A percentile compares a stretch with the other conserved stretches of the same genome.
phyloP scores from a whole-genome alignment of 2,888 invertebrate genomes.

The Salticus scenicus region DNA sequence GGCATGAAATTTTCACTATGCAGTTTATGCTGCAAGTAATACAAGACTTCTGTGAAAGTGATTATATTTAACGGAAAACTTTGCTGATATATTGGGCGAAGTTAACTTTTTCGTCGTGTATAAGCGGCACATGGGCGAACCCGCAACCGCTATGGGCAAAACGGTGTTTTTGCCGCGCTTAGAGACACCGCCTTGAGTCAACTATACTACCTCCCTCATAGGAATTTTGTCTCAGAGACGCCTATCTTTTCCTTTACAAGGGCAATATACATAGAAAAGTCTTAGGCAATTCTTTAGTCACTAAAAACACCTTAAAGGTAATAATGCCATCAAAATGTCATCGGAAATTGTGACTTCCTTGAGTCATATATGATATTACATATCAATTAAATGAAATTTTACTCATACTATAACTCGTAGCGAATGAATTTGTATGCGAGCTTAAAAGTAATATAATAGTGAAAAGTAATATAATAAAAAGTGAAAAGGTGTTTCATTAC shows the following conservation, averaged over 20 bases:
- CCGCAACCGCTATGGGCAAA: slow-evolving; percentile 9
- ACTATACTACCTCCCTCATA: neutral
- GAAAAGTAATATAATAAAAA: no score
- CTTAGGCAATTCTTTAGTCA: neutral
- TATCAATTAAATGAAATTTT: no score
- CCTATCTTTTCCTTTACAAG: neutral
- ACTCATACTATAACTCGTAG: no score
- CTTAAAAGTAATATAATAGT: no score
- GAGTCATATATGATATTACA: no score
- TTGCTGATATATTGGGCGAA: neutral
- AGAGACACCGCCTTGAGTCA: slow-evolving; percentile 1
- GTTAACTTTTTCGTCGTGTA: neutral
- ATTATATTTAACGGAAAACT: neutral
- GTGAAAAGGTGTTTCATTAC: no score
- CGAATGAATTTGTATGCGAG: no score
- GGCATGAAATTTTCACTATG: no score
- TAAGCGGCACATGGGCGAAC: slow-evolving; percentile 2
- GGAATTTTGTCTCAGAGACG: neutral
- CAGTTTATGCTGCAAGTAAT: neutral
- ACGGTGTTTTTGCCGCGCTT: slow-evolving; percentile 1
- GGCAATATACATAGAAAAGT: neutral
- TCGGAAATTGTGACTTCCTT: no score
- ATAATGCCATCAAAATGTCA: no score
- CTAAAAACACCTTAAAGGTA: no score
- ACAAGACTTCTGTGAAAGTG: neutral